A percentile compares a stretch with the other conserved stretches of the same genome.
Evolutionary conservation across 2,888 invertebrate species (phyloP).

Genomic region (Frankliniella intonsa): DNA sequence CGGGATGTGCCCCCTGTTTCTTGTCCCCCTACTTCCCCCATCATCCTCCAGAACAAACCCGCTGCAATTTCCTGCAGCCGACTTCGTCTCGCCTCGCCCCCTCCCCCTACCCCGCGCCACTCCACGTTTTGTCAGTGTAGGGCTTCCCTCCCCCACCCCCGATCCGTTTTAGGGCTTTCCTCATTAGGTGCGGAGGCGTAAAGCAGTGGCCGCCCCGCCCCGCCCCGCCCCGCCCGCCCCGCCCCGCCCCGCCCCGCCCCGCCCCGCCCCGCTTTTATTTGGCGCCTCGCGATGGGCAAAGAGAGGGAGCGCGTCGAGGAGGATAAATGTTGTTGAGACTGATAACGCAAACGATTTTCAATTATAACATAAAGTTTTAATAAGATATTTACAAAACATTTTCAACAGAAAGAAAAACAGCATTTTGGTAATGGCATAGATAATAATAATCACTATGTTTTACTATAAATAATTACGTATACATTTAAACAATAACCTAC

Average conservation of each 20-base stretch:
- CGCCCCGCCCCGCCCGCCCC: not conserved
- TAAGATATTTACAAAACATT: not conserved
- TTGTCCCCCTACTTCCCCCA: too few relatives aligned
- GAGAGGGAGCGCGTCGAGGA: too few relatives aligned
- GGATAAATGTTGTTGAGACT: too few relatives aligned
- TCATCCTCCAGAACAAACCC: not conserved
- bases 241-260: not conserved
- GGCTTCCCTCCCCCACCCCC: not conserved
- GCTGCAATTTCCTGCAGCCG: not conserved
- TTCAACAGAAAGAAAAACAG: conserved; percentile 20
- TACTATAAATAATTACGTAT: not conserved
- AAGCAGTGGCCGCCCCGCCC: not conserved
- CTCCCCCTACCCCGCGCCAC: not conserved
- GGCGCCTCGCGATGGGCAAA: too few relatives aligned
- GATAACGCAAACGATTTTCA: not conserved
- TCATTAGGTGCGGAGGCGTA: not conserved
- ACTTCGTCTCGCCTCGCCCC: too few relatives aligned
- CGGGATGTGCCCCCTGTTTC: too few relatives aligned
- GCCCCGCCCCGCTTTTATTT: too few relatives aligned
- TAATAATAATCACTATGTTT: not conserved
- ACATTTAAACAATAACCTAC: conserved; percentile 21
- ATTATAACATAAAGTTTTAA: conserved; percentile 13
- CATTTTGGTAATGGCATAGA: not conserved
- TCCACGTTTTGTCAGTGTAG: not conserved
- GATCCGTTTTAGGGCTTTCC: conserved; percentile 22